Evolutionary conservation across 1,140 invertebrate species (phyloP), one percentile per base, ranked within the genome.

Genomic region (Chlorops oryzae): DNA sequence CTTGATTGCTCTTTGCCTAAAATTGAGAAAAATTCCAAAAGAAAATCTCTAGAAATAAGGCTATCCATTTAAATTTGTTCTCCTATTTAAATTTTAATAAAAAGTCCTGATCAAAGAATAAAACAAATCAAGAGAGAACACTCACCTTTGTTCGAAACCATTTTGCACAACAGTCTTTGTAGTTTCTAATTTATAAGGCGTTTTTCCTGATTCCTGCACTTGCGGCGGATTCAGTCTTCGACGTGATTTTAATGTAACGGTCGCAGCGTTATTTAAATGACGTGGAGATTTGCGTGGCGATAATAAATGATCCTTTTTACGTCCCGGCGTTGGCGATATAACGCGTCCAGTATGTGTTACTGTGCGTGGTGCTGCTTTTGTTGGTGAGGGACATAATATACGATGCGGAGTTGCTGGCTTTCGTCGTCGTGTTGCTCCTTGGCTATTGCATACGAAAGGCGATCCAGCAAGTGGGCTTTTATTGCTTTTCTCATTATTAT

Each of bases 361-460:
- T 20, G 58, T 52, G 6, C 52, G 55, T 9, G 59, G 57, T 47
- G 57, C 47, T 23, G 63, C 56, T 43, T 72, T 72, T 2, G 65
- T 63, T 4, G 69, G 66, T 28, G 70, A 72, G 25, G 69, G 69
- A 17, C 51, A 53, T 3, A 72, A 51, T 34, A 72, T 72, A 22
- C 70, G 69, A 57, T 72, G 70, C 13, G 70, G 70, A 5, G 70
- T 72, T 10, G 70, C 65, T 25, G 70, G 70, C 43, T 72, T 72
- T 10, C 63, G 56, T 12, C 64, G 56, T 15, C 64, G 47, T 18
- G 51, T 12, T 22, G 41, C 27, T 21, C 35, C 38, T 22, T 25
- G 47, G 9, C 13, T 35, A n/a, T n/a, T n/a, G n/a, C n/a, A n/a
- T n/a, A n/a, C n/a, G n/a, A n/a, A n/a, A n/a, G n/a, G n/a, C n/a